Evolutionary conservation across 2,888 invertebrate species (phyloP), one percentile per base, ranked within the genome.

Genomic region (Saturnia pavonia): DNA sequence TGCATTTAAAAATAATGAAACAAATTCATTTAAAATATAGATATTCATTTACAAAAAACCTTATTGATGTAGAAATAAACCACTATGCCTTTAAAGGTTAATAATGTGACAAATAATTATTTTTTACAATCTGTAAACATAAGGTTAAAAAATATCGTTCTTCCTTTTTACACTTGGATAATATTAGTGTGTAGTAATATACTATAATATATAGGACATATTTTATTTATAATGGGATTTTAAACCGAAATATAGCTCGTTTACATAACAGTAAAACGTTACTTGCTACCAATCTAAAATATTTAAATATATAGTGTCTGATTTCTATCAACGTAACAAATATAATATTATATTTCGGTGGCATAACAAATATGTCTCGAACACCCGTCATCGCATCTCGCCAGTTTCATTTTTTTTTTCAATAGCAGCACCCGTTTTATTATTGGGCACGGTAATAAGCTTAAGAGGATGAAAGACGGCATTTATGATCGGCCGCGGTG

Each of bases 391-490:
- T 72, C 75, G 81, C 85, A 86, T 86, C 87, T 85, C 84, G 78
- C 77, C 73, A 74, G 75, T 72, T 34, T 63, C 77, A 74, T 80
- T 34, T 25, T 63, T 79, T 80, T 82, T 83, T 81, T 83, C 82
- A 80, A 78, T 60, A 72, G 70, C 74, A 79, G 80, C 85, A 85
- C 85, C 84, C 84, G 84, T 83, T 25, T 34, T n/a, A 68, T 69
- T 78, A 40, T 73, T 71, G 71, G 69, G 54, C 71, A 70, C 76
- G 72, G 77, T 89, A 88, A 90, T 89, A 86, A 86, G 88, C 82
- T 84, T 85, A 85, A 78, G 82, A 84, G 85, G 89, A 88, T 91
- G 91, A 92, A 91, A 92, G 92, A 90, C 88, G 82, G 81, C 85
- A 78, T 90, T 91, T 90, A 90, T 86, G 84, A 85, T 81, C 83